Evolutionary conservation across 2,113 vertebrate species (phyloP).

Genomic region (Corapipo altera): DNA sequence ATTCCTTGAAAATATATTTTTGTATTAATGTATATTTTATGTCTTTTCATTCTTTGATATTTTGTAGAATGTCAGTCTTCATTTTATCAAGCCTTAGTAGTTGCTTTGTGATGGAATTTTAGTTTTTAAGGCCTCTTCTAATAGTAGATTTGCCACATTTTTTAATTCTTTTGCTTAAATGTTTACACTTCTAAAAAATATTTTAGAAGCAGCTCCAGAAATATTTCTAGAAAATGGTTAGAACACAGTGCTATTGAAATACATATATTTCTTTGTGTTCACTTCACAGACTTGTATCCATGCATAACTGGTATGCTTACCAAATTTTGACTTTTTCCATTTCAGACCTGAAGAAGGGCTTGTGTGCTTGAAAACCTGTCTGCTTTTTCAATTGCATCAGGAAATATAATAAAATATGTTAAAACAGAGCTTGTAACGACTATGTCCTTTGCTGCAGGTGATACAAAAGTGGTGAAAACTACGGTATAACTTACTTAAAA

Average conservation of each 20-base stretch:
- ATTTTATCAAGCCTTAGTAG: not conserved
- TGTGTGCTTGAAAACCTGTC: not conserved
- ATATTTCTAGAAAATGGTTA: not conserved
- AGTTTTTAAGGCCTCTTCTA: not conserved
- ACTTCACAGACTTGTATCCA: not conserved
- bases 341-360: not conserved
- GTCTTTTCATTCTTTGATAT: not conserved
- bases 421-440: not conserved
- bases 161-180: not conserved
- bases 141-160: not conserved
- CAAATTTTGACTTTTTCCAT: not conserved
- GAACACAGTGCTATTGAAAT: not conserved
- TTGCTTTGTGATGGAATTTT: not conserved
- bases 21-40: slow-evolving; percentile 3
- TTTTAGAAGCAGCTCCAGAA: not conserved
- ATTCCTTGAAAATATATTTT: not conserved
- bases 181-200: not conserved
- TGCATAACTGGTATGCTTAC: not conserved
- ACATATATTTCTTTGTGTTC: not conserved
- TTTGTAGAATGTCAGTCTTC: not conserved
- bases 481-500: not conserved
- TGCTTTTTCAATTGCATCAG: not conserved
- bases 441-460: not conserved
- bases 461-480: not conserved
- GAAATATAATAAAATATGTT: not conserved